A percentile compares a stretch with the other conserved stretches of the same genome.
Evolutionary conservation across 2,797 vertebrate genomes (phyloP).

Genomic region (Poliocrania exsul): DNA sequence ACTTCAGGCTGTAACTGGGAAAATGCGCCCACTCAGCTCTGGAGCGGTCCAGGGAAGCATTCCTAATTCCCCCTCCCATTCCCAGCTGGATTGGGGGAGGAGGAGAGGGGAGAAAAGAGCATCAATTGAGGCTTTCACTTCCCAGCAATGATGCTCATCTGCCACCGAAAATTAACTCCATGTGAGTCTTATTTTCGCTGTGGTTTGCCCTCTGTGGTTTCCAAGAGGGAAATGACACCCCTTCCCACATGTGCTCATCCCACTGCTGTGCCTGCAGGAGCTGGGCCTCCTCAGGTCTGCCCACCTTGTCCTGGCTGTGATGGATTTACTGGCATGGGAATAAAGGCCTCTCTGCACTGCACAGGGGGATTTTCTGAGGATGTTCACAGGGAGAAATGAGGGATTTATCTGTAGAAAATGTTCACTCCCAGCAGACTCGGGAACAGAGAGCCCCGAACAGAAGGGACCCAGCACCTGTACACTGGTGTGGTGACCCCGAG

Average conservation of each 20-base stretch:
- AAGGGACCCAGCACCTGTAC: background rate
- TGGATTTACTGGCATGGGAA: background rate
- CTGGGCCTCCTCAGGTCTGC: background rate
- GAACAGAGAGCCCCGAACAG: fast-evolving
- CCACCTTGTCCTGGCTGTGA: background rate
- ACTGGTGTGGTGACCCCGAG: fast-evolving
- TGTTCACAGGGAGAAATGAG: fast-evolving
- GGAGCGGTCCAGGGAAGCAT: constrained; percentile 42
- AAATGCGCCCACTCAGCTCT: constrained; percentile 62
- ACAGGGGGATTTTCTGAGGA: background rate
- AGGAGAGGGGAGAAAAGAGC: constrained; percentile 38
- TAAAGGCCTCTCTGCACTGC: background rate
- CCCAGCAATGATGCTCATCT: constrained; percentile 58
- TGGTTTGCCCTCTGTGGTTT: constrained; percentile 26
- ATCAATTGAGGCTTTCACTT: constrained; percentile 69
- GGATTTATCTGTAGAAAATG: background rate
- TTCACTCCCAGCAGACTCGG: fast-evolving
- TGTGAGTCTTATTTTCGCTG: background rate
- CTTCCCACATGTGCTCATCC: constrained; percentile 2
- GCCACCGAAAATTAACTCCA: constrained; percentile 56
- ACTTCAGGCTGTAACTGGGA: constrained; percentile 47
- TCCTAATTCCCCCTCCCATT: constrained; percentile 64
- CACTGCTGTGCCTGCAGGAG: background rate
- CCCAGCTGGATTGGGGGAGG: constrained; percentile 59
- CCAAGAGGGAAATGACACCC: constrained; percentile 54